Conservation (phyloP, 2,113 vertebrate genomes). For the Anser cygnoides region DNA sequence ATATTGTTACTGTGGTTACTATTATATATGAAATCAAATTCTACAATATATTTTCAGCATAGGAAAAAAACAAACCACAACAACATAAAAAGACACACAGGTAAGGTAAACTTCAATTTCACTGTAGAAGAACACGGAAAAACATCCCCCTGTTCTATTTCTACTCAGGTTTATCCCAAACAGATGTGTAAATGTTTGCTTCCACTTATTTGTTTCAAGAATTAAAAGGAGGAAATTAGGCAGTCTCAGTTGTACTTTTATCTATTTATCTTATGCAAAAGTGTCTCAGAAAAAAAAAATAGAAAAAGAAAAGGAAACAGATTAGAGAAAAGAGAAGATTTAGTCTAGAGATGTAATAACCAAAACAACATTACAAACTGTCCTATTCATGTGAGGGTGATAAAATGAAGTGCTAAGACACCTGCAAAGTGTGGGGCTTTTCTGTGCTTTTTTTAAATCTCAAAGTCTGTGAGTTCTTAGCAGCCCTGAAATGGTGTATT, state of each 20-base stretch:
- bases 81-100: not conserved
- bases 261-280: slow-evolving; percentile 7
- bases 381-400: not conserved
- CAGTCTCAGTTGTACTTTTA: not conserved
- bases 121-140: not conserved
- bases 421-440: not conserved
- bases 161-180: not conserved
- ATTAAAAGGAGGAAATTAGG: not conserved
- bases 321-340: not conserved
- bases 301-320: not conserved
- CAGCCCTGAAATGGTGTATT: not conserved
- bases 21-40: not conserved
- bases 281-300: not conserved
- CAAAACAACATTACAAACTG: not conserved
- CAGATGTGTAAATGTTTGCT: not conserved
- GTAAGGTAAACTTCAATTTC: not conserved
- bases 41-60: not conserved
- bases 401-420: not conserved
- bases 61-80: not conserved
- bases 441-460: not conserved
- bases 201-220: slow-evolving; percentile 13
- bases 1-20: not conserved
- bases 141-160: not conserved
- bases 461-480: not conserved
- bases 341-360: not conserved